Base-by-base conservation (phyloP, 1,140 invertebrate genomes). In the Hyles vespertilio region DNA sequence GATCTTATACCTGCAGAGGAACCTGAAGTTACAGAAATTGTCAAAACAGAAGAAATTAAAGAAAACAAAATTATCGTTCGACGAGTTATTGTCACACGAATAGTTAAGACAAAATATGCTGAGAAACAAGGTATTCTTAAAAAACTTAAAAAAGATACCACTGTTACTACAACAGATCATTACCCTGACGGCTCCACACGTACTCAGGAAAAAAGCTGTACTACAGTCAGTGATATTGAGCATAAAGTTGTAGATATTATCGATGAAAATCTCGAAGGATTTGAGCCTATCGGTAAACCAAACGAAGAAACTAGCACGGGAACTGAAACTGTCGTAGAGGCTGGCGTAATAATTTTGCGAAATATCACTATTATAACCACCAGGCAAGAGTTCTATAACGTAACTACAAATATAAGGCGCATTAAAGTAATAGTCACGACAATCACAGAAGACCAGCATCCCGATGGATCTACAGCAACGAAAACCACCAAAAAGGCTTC, bases 101-200 rank as follows among this genome's bases (percentile, higher is more conserved):
- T 64, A 56, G 63, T 75, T 3, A 87, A 80, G 71, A 83, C 76
- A 44, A 86, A 77, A 62, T 81, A 85, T 59, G 66, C 65, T 12
- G 77, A 89, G 72, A 61, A 56, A 33, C 45, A 74, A 56, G 74
- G 74, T 34, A 65, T 61, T 53, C 51, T 81, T 32, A 74, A 65
- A 48, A 89, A 89, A 75, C 56, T 87, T 34, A 89, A 87, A 67
- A 84, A 71, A 3, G 75, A 76, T 10, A 82, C 76, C 40, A 79
- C 71, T 45, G 57, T 83, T 7, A 84, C 79, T n/a, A 89, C 84
- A 33, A 83, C 81, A 36, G 84, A 89, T 69, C 73, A 77, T 49
- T 89, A 87, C 69, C 85, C 87, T 11, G 85, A 89, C 65, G 84
- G 86, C 33, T 84, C 78, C 36, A 75, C 83, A 10, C 74, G 70